Percentiles rank a stretch among this genome's conserved stretches.
phyloP scores from a whole-genome alignment of 2,888 invertebrate species.

The Dryobota labecula region DNA sequence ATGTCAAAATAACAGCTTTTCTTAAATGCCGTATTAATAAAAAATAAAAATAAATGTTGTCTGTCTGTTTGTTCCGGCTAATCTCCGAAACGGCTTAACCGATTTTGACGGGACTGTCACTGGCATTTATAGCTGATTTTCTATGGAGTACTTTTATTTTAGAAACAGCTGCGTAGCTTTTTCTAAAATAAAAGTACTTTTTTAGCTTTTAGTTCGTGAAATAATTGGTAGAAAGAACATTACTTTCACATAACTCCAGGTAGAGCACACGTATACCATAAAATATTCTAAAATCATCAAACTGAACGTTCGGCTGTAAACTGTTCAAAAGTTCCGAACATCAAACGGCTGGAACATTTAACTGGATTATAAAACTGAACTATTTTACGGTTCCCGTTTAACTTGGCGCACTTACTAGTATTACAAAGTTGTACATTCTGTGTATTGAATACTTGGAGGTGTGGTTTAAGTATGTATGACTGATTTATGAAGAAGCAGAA shows the following conservation, averaged over 20 bases:
- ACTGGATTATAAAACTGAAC: conserved; percentile 69
- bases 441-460: conserved; percentile 36
- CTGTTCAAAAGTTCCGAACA: conserved; percentile 48
- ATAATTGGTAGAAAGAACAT: not conserved
- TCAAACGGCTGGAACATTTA: conserved; percentile 64
- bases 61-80: too few relatives aligned
- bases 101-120: too few relatives aligned
- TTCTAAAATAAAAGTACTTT: too few relatives aligned
- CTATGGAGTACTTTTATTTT: too few relatives aligned
- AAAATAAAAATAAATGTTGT: too few relatives aligned
- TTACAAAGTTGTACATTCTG: conserved; percentile 59
- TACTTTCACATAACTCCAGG: not conserved
- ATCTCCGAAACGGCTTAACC: too few relatives aligned
- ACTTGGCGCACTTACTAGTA: conserved; percentile 51
- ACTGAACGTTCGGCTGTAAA: conserved; percentile 41
- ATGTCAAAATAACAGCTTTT: too few relatives aligned
- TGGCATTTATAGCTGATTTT: too few relatives aligned
- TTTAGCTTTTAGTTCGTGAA: too few relatives aligned
- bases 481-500: not conserved
- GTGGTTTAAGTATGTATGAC: conserved; percentile 12
- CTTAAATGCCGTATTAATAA: too few relatives aligned
- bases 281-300: conserved; percentile 54
- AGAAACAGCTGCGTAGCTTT: too few relatives aligned
- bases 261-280: conserved; percentile 36
- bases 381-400: conserved; percentile 65